phyloP scores from a whole-genome alignment of 2,113 vertebrate species.

The Dipodomys stephensi region DNA sequence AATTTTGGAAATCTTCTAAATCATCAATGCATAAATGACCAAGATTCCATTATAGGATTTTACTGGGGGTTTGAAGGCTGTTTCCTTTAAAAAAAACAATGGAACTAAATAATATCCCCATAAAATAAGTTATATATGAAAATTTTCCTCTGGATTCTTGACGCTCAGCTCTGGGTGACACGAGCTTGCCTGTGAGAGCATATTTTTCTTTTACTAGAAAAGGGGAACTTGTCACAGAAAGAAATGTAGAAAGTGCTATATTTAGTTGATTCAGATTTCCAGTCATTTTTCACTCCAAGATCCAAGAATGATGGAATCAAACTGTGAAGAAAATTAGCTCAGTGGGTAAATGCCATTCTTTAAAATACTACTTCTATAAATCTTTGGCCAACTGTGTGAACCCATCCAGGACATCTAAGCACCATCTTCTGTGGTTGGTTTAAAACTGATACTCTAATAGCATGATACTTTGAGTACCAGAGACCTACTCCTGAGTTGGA shows the following conservation, averaged over 20 bases:
- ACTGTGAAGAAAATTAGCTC: slow-evolving; percentile 64
- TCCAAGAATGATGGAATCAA: slow-evolving; percentile 55
- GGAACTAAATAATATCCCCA: not conserved
- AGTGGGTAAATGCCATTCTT: slow-evolving; percentile 57
- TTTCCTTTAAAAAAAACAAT: not conserved
- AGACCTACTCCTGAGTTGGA: not conserved
- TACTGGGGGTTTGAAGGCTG: not conserved
- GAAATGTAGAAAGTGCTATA: slow-evolving; percentile 19
- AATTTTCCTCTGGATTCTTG: not conserved
- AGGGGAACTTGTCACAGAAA: not conserved
- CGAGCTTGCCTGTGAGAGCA: not conserved
- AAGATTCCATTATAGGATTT: not conserved
- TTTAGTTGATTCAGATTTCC: slow-evolving; percentile 28
- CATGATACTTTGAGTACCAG: not conserved
- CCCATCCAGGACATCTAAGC: not conserved
- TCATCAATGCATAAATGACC: not conserved
- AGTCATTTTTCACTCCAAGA: not conserved
- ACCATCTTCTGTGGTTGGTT: not conserved
- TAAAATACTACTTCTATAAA: slow-evolving; percentile 51
- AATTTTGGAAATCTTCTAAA: not conserved
- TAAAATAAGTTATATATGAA: not conserved
- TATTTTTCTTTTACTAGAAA: not conserved
- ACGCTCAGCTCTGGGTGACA: not conserved
- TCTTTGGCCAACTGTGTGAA: slow-evolving; percentile 7
- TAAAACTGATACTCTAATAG: slow-evolving; percentile 28